phyloP scores from a whole-genome alignment of 2,797 vertebrate species.

The Alosa sapidissima region DNA sequence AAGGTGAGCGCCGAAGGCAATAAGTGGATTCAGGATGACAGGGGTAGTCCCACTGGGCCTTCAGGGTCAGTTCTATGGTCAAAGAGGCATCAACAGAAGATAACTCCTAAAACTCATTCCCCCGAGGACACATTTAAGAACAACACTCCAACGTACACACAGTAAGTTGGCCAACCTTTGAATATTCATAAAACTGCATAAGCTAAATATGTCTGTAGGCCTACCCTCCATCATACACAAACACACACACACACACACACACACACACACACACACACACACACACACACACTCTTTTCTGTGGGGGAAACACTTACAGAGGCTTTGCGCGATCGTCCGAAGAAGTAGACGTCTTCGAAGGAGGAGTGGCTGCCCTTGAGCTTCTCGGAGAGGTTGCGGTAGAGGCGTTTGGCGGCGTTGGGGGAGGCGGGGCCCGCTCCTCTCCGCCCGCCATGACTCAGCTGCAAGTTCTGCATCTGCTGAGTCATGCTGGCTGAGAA shows the following conservation, averaged over 20 bases:
- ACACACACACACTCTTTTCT: neutral
- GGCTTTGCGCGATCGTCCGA: conserved; percentile 86
- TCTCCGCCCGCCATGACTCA: conserved; percentile 85
- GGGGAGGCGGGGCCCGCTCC: conserved; percentile 85
- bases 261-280: neutral
- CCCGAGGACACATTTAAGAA: too few species aligned
- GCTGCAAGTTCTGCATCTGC: conserved; percentile 92
- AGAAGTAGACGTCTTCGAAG: conserved; percentile 89
- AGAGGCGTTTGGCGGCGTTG: conserved; percentile 90
- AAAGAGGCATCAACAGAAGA: too few species aligned
- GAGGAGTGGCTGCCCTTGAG: conserved; percentile 91
- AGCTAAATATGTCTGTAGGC: too few species aligned
- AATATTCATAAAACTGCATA: too few species aligned
- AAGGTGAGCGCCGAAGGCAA: too few species aligned
- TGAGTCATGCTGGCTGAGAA: conserved; percentile 82
- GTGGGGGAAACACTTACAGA: conserved; percentile 71
- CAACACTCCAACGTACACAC: too few species aligned
- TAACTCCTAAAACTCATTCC: neutral
- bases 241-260: too few species aligned
- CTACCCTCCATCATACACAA: too few species aligned
- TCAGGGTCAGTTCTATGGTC: too few species aligned
- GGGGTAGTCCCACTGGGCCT: too few species aligned
- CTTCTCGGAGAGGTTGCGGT: conserved; percentile 95
- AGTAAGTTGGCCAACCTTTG: too few species aligned
- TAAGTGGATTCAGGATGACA: too few species aligned